phyloP scores from a whole-genome alignment of 2,797 vertebrate species.

The Brachymystax lenok region DNA sequence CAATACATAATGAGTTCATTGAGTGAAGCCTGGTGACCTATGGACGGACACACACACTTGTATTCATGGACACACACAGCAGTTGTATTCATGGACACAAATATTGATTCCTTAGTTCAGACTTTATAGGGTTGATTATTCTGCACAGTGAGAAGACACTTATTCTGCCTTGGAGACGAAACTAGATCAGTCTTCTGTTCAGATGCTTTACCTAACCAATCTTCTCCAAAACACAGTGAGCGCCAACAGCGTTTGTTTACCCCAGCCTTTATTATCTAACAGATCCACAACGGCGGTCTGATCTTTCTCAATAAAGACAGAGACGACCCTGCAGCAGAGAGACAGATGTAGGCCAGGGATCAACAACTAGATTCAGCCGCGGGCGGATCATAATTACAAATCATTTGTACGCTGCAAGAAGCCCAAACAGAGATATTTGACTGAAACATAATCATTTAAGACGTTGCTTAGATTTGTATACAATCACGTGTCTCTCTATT shows the following conservation, averaged over 20 bases:
- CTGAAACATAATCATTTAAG: no score
- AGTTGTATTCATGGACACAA: not conserved
- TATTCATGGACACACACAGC: constrained; percentile 4
- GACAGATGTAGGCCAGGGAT: not conserved
- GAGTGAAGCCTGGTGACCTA: not conserved
- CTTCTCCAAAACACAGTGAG: not conserved
- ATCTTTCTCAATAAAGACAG: not conserved
- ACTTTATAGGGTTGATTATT: not conserved
- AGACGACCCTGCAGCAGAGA: not conserved
- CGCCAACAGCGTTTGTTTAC: not conserved
- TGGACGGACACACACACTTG: not conserved
- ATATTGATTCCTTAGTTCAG: not conserved
- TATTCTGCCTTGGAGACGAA: not conserved
- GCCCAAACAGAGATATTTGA: no score
- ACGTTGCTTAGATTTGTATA: no score
- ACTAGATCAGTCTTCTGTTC: not conserved
- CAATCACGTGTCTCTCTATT: no score
- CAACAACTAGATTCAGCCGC: no score
- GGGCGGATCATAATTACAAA: no score
- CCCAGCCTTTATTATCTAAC: not conserved
- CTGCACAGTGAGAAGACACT: not conserved
- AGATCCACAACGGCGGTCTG: not conserved
- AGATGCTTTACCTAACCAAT: not conserved
- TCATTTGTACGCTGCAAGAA: no score
- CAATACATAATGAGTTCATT: not conserved